Evolutionary conservation across 2,797 vertebrate genomes (phyloP).

Genomic region (Esox lucius): DNA sequence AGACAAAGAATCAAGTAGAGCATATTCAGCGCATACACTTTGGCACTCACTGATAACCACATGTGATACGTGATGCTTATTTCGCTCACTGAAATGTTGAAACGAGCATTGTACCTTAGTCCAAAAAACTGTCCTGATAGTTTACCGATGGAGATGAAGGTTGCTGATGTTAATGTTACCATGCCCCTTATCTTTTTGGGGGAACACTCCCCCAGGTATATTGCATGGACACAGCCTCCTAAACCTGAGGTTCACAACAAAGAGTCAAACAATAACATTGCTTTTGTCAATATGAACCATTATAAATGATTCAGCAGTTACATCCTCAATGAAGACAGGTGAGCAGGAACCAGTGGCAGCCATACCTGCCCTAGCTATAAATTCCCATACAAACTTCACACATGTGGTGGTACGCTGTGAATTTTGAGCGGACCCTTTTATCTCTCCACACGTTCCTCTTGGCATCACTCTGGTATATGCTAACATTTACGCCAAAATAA

Average conservation of each 20-base stretch:
- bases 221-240: constrained; percentile 59
- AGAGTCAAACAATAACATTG: background rate
- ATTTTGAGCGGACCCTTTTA: too few species aligned
- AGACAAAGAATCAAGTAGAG: background rate
- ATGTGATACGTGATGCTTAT: background rate
- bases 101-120: constrained; percentile 69
- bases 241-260: constrained; percentile 63
- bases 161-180: constrained; percentile 66
- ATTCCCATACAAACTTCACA: too few species aligned
- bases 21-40: background rate
- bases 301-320: too few species aligned
- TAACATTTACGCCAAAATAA: too few species aligned
- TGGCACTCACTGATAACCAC: background rate
- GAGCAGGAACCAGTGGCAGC: too few species aligned
- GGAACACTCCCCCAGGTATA: constrained; percentile 81
- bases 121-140: constrained; percentile 75
- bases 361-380: background rate
- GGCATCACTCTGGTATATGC: too few species aligned
- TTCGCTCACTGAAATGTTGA: background rate
- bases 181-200: constrained; percentile 72
- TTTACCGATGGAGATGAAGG: constrained; percentile 69
- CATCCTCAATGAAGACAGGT: too few species aligned
- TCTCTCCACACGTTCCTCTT: too few species aligned
- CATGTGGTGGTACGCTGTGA: background rate
- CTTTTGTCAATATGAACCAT: background rate